Evolutionary conservation across 2,797 vertebrate species (phyloP).

Genomic region (Acipenser transmontanus): DNA sequence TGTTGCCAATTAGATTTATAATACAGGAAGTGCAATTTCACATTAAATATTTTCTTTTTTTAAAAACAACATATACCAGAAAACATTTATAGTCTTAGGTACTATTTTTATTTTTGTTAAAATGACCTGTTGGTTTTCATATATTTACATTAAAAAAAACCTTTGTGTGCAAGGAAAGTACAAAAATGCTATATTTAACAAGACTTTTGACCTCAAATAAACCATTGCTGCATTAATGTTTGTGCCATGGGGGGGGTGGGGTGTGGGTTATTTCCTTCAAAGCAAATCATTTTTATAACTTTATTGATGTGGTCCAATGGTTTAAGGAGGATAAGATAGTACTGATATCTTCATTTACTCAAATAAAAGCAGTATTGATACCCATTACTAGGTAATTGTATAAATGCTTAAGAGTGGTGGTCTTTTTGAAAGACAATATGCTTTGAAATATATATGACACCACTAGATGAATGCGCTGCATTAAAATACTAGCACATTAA

Average conservation of each 20-base stretch:
- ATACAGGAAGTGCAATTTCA: slow-evolving; percentile 57
- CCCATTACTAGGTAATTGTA: not conserved
- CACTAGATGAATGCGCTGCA: not conserved
- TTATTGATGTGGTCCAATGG: not conserved
- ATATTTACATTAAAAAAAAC: slow-evolving; percentile 12
- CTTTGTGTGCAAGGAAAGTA: slow-evolving; percentile 3
- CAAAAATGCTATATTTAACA: not conserved
- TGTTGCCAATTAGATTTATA: slow-evolving; percentile 29
- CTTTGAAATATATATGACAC: not conserved
- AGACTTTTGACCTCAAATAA: slow-evolving; percentile 6
- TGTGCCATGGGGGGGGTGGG: not conserved
- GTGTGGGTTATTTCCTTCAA: not conserved
- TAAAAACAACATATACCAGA: not conserved
- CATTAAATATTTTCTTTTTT: slow-evolving; percentile 41
- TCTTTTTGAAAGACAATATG: not conserved
- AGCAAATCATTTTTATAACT: not conserved
- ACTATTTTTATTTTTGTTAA: not conserved
- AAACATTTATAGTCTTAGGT: slow-evolving; percentile 1
- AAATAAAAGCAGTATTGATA: not conserved
- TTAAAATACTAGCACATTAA: not conserved
- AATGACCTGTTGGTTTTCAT: not conserved
- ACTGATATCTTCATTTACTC: not conserved
- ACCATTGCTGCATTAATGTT: slow-evolving; percentile 6
- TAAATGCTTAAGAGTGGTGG: not conserved
- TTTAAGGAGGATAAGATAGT: slow-evolving; percentile 4